Base-by-base conservation (phyloP, 1,140 invertebrate species). In the Pseudoatta argentina region DNA sequence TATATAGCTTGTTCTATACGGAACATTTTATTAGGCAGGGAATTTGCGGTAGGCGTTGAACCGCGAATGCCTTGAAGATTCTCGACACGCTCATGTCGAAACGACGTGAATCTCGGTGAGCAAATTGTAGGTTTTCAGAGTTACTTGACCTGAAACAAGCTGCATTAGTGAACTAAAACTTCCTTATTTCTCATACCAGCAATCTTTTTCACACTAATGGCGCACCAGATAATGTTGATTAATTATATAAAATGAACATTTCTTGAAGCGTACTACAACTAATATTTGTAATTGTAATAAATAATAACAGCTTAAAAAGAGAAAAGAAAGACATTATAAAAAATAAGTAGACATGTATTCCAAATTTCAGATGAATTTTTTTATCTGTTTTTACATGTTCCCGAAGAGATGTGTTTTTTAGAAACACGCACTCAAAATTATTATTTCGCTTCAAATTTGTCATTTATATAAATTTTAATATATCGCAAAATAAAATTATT, bases 101-200 rank as follows among this genome's bases (percentile, higher is more conserved):
- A 73, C 69, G 39, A 83, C 79, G 44, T 75, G 79, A 83, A 55
- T 75, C 55, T 83, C 24, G 79, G 79, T 71, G 79, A 73, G 79
- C 61, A 83, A 83, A 83, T 83, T 83, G 79, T 83, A 73, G 69
- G 79, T 83, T 83, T 83, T 83, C 79, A 83, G 69, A 16, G 55
- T 83, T 83, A 83, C 79, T 83, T 83, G 79, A 83, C 69, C 79
- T 83, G 57, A 83, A 83, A 83, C 79, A 83, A 83, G 79, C 79
- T 51, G n/a, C 69, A 83, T 83, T 75, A 83, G 69, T 39, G 57
- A 24, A 39, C 79, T 73, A 73, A 82, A 67, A 73, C 34, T 82
- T 82, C 79, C 79, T 61, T 39, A 18, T 51, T 83, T 34, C 79
- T 55, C 7, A 4, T 83, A 57, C 55, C 55, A 61, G 27, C 39